Evolutionary conservation across 1,140 invertebrate genomes (phyloP), one percentile per base, ranked within the genome.

Genomic region (Diorhabda carinulata): DNA sequence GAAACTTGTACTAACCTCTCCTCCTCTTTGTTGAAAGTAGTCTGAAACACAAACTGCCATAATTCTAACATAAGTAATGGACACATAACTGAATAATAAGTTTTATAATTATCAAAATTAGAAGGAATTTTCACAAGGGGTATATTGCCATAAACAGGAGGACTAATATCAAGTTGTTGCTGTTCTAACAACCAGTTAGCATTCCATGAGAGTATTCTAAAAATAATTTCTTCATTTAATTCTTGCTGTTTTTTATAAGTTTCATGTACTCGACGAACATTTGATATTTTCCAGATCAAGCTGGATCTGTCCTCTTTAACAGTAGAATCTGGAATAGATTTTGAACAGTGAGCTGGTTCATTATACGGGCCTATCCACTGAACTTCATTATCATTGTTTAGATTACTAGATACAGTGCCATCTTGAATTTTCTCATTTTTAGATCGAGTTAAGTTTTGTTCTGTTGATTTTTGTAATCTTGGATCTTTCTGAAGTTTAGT

Each of bases 181-280:
- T 74, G 73, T 64, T 74, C 71, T 4, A 68, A 4, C 7, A 74
- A 43, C 72, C 73, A 73, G 10, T 69, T 73, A 2, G 69, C 69
- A 1, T 60, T 57, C 73, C 73, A 74, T 7, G 64, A 56, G 3
- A 74, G 40, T 45, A 74, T 71, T 66, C 25, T 25, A 25, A 25
- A 25, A 25, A 25, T 25, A 25, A 25, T 25, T 25, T 25, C 25
- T 1, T 25, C 25, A 25, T 25, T 25, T 25, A 25, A 25, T 25
- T 25, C 25, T 25, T 25, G 25, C 25, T 25, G 25, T 25, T 25
- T 25, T 25, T 25, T 25, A 25, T 25, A 25, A 25, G 25, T 25
- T 25, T 25, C 25, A 1, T 25, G 25, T 25, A 25, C 25, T 25
- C 25, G 25, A 25, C 25, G 25, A 25, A 25, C 25, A 25, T 25